Base-by-base conservation (phyloP, 2,113 vertebrate genomes). In the Notechis scutatus region DNA sequence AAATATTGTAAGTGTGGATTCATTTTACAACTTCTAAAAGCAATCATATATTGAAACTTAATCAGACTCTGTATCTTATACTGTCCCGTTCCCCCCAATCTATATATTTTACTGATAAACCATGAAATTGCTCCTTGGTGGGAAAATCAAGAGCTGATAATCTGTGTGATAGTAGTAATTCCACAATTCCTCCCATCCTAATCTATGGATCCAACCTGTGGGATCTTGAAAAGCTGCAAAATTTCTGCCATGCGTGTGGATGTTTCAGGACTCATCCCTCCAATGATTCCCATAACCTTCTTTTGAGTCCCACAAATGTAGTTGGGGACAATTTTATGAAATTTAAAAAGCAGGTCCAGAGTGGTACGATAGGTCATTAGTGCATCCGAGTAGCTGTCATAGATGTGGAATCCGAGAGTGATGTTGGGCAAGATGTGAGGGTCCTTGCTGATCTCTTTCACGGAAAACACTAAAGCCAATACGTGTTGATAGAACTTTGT, bases 61-160 rank as follows among this genome's bases (percentile, higher is more conserved):
- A 61, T 26, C 7, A 8, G 24, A 61, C 8, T 61, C 23, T 24
- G 24, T 9, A 10, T 24, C 56, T 61, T 59, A 59, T 23, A 9
- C 7, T 26, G 2, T 3, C 24, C 3, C 24, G n/a, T n/a, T n/a
- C 3, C 1, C 4, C 1, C 5, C 18, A 20, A 56, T 56, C 18
- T 56, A 56, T 56, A 61, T 61, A 9, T 61, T 26, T 61, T 61
- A 61, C 29, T 34, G 12, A 61, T 61, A 26, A 11, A 61, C 24
- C 9, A 29, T 61, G 3, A 61, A 61, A 11, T 26, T 11, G 24
- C 24, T 61, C 26, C 24, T 61, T 61, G 24, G 11, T 26, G 59
- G 24, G 59, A 26, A 61, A 61, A 61, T 9, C 59, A 11, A 61
- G 24, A 29, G 24, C 3, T 26, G 59, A 69, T n/a, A 15, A 69